phyloP scores from a whole-genome alignment of 2,113 vertebrate species.

The Helogale parvula region DNA sequence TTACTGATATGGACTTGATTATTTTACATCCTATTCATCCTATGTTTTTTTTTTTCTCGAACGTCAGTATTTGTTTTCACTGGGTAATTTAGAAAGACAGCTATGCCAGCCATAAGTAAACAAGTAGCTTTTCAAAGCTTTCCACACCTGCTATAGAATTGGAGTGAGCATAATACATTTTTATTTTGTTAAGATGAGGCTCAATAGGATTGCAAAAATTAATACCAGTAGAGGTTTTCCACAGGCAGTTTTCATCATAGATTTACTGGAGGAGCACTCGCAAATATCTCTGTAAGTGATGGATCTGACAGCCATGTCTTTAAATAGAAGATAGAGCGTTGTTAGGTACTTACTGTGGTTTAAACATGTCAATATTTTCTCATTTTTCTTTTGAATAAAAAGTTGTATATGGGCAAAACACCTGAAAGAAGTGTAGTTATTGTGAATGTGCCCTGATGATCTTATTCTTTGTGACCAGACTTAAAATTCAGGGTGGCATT shows the following conservation, averaged over 20 bases:
- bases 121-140: conserved; percentile 42
- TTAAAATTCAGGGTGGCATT: background rate
- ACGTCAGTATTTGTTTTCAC: conserved; percentile 77
- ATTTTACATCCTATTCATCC: conserved; percentile 71
- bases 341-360: conserved; percentile 76
- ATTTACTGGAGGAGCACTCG: conserved; percentile 53
- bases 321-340: conserved; percentile 68
- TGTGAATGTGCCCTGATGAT: background rate
- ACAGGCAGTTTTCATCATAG: background rate
- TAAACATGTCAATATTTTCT: conserved; percentile 76
- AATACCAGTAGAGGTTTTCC: conserved; percentile 66
- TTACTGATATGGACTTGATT: conserved; percentile 73
- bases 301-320: conserved; percentile 78
- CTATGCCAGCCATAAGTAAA: conserved; percentile 56
- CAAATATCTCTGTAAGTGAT: conserved; percentile 75
- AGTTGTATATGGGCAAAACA: background rate
- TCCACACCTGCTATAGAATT: conserved; percentile 37
- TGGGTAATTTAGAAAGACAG: conserved; percentile 61
- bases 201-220: conserved; percentile 66
- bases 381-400: conserved; percentile 76
- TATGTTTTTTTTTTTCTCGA: conserved; percentile 22
- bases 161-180: conserved; percentile 40
- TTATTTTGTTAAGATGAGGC: conserved; percentile 62
- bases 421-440: background rate
- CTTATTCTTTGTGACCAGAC: background rate